Evolutionary conservation across 2,113 vertebrate species (phyloP).

Genomic region (Gambusia holbrooki): DNA sequence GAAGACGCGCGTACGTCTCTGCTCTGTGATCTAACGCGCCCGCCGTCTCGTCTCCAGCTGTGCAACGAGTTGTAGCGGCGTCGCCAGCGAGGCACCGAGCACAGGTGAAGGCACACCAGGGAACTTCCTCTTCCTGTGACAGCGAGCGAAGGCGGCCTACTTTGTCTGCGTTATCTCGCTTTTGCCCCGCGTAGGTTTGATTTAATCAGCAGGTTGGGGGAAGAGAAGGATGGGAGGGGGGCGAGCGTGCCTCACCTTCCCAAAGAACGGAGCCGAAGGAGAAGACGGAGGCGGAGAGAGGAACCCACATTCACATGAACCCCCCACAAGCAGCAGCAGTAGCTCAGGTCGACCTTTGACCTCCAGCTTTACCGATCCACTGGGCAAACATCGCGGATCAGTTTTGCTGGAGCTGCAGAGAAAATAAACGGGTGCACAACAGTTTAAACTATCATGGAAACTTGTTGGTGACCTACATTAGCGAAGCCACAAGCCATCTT

Average conservation of each 20-base stretch:
- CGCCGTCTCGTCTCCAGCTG: constrained; percentile 63
- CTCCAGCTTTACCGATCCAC: constrained; percentile 20
- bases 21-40: constrained; percentile 52
- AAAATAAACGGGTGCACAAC: constrained; percentile 38
- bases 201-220: constrained; percentile 69
- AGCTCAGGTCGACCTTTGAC: constrained; percentile 42
- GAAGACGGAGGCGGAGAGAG: constrained; percentile 50
- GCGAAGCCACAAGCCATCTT: constrained; percentile 53
- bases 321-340: constrained; percentile 18
- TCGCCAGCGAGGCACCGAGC: constrained; percentile 40
- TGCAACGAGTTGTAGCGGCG: constrained; percentile 43
- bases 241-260: constrained; percentile 43
- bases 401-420: constrained; percentile 27
- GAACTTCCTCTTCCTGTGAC: constrained; percentile 75
- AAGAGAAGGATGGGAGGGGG: background rate
- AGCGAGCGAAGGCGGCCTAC: constrained; percentile 74
- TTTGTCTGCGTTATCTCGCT: constrained; percentile 60
- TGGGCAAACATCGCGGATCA: background rate
- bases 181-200: constrained; percentile 57
- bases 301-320: constrained; percentile 54
- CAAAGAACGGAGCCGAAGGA: constrained; percentile 42
- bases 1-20: constrained; percentile 39
- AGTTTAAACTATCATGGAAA: constrained; percentile 45
- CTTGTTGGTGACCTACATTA: constrained; percentile 63
- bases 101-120: constrained; percentile 59